Conservation (phyloP, 2,797 vertebrate species). For the Acrossocheilus fasciatus region DNA sequence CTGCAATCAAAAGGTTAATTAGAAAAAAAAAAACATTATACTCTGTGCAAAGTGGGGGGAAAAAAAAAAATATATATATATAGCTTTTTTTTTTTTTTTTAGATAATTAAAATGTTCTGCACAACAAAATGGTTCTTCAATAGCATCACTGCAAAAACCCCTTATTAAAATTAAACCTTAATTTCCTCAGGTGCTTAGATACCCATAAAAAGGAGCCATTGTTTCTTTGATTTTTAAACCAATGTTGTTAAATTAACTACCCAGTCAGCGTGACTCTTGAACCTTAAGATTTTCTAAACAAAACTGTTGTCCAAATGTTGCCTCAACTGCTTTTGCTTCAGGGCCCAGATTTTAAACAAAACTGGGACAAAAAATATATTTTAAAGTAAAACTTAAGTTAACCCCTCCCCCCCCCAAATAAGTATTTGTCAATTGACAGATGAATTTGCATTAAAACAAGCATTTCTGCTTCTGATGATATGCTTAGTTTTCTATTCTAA, state of each 20-base stretch:
- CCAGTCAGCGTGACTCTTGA: background rate
- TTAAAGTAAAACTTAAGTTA: too few species aligned
- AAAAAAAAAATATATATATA: too few species aligned
- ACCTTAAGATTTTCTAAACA: background rate
- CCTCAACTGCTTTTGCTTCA: background rate
- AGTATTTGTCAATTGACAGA: background rate
- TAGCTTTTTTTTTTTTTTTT: too few species aligned
- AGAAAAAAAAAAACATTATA: too few species aligned
- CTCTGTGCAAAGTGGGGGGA: too few species aligned
- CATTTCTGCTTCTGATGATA: background rate
- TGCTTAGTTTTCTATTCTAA: background rate
- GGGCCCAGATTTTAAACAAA: background rate
- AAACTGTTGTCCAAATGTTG: background rate
- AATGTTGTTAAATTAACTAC: background rate
- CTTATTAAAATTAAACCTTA: background rate
- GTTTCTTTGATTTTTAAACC: background rate
- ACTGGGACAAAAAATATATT: too few species aligned
- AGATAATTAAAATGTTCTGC: background rate
- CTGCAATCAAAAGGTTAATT: too few species aligned
- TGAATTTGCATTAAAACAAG: background rate
- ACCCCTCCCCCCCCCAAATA: too few species aligned
- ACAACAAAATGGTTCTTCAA: background rate
- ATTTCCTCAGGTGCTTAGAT: background rate
- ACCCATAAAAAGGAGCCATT: background rate
- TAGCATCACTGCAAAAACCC: background rate